Conservation (phyloP, 2,888 invertebrate species). For the Desoria tigrina region DNA sequence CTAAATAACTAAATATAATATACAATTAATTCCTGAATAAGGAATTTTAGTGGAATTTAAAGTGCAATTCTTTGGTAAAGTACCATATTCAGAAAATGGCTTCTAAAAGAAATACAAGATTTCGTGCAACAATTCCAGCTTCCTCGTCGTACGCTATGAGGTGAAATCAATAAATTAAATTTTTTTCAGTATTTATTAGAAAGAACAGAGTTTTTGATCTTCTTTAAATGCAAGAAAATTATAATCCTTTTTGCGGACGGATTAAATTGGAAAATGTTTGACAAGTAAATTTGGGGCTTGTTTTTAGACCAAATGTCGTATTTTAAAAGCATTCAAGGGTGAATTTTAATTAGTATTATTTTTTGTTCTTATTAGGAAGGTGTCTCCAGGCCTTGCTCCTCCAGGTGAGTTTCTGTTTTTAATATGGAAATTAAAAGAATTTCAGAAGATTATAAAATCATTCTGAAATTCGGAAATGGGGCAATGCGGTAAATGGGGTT, state of each 20-base stretch:
- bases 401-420: conserved; percentile 55
- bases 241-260: background rate
- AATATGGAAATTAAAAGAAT: no score
- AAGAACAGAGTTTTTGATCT: no score
- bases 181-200: no score
- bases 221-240: background rate
- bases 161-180: conserved; percentile 14
- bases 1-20: no score
- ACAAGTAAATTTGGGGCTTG: background rate
- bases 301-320: background rate
- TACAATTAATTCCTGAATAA: no score
- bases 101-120: conserved; percentile 43
- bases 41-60: no score
- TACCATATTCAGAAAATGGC: conserved; percentile 33
- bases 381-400: conserved; percentile 65
- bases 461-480: no score
- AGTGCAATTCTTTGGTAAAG: no score
- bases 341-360: conserved; percentile 1
- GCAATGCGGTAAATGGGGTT: no score
- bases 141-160: conserved; percentile 27
- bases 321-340: background rate
- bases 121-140: conserved; percentile 39
- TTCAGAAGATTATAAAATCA: no score
- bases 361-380: conserved; percentile 60
- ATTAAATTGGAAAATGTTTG: no score